Conservation (phyloP, 2,113 vertebrate species). For the Ornithorhynchus anatinus region DNA sequence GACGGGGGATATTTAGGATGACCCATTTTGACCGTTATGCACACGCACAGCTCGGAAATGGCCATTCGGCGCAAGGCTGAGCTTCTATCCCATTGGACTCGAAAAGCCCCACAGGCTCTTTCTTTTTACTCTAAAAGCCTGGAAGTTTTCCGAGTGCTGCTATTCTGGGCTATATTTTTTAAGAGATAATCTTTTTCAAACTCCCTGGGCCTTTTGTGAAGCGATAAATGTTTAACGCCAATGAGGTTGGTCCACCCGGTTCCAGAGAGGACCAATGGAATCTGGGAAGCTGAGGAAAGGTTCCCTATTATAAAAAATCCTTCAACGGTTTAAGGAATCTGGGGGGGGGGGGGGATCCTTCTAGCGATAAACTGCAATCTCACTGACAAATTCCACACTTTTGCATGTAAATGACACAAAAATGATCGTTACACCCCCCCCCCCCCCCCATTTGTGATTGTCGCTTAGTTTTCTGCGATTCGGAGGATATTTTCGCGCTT, state of each 20-base stretch:
- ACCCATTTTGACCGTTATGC: neutral
- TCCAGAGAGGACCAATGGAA: neutral
- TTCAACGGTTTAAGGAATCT: slow-evolving; percentile 13
- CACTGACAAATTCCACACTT: slow-evolving; percentile 32
- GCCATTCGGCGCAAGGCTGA: neutral
- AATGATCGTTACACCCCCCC: neutral
- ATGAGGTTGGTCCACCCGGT: no score
- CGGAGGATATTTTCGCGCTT: slow-evolving; percentile 38
- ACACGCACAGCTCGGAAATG: neutral
- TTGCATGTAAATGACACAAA: slow-evolving; percentile 43
- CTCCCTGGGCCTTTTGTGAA: no score
- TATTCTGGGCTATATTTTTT: no score
- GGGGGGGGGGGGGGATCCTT: neutral
- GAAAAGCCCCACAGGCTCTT: no score
- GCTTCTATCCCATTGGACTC: no score
- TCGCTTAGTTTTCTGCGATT: slow-evolving; percentile 43
- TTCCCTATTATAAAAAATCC: slow-evolving; percentile 5
- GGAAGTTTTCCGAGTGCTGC: no score
- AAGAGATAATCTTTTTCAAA: no score
- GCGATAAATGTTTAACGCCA: no score
- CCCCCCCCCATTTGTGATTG: slow-evolving; percentile 27
- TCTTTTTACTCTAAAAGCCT: no score
- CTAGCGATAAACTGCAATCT: slow-evolving; percentile 6
- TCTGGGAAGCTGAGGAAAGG: neutral
- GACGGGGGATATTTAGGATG: neutral